Percentiles rank a stretch among this genome's conserved stretches.
phyloP scores from a whole-genome alignment of 1,140 invertebrate species.

The Aethina tumida region DNA sequence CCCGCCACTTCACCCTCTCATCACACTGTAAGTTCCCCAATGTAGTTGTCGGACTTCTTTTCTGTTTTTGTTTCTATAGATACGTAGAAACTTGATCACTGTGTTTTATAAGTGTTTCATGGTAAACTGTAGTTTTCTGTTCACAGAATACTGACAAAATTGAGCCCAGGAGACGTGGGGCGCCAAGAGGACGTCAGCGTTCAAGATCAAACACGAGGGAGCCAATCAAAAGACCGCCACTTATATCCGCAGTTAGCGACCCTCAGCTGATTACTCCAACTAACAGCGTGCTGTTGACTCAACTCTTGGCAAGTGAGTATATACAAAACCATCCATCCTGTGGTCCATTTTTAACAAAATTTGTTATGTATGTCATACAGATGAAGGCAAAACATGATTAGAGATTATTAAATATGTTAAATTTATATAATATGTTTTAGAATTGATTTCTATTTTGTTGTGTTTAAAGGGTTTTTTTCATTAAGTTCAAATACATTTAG shows the following conservation, averaged over 20 bases:
- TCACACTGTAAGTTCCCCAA: slow-evolving; percentile 9
- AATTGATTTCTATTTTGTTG: neutral
- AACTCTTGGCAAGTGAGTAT: slow-evolving; percentile 45
- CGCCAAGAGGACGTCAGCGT: slow-evolving; percentile 23
- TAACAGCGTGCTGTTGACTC: slow-evolving; percentile 52
- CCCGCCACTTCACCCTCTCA: slow-evolving; percentile 4
- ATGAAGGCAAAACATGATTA: too few relatives aligned
- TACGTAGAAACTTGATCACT: neutral
- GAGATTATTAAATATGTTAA: too few relatives aligned
- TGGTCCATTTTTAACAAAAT: too few relatives aligned
- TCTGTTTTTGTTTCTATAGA: neutral
- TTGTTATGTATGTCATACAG: too few relatives aligned
- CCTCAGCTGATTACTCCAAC: slow-evolving; percentile 40
- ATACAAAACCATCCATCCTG: too few relatives aligned
- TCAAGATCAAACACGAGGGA: slow-evolving; percentile 33
- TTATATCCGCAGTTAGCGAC: slow-evolving; percentile 47
- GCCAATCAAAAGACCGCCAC: slow-evolving; percentile 37
- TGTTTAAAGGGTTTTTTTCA: neutral
- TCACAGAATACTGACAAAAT: slow-evolving; percentile 23
- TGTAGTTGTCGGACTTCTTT: neutral
- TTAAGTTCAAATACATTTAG: neutral
- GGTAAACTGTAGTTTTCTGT: neutral
- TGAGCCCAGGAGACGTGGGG: slow-evolving; percentile 13
- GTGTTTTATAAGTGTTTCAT: neutral
- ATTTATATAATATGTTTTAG: neutral